These are phyloP conservation scores for Hestina assimilis DNA, from an alignment of 1,140 invertebrate species.

Conservation along the genomic window DNA sequence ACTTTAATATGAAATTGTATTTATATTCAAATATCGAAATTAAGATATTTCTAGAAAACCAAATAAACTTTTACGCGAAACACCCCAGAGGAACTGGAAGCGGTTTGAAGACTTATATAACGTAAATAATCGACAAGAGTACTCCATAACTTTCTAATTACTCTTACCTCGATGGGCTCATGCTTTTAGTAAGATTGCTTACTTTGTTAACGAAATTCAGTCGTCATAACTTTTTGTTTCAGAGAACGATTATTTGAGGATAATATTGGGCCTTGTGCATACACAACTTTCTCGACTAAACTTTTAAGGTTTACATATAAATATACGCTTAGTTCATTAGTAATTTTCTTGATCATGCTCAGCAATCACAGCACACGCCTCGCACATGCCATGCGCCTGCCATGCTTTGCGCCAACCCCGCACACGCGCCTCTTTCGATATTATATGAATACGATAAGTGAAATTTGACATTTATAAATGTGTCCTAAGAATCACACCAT, in stretches of 20 bases:
- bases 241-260: neutral
- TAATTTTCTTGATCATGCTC: no score
- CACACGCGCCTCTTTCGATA: no score
- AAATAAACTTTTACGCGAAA: neutral
- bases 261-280: neutral
- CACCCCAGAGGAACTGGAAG: neutral
- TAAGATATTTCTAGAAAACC: neutral
- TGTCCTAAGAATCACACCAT: no score
- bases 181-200: slow-evolving; percentile 71
- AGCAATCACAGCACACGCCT: no score
- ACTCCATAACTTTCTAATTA: slow-evolving; percentile 68
- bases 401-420: no score
- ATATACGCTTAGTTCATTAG: no score
- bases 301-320: no score
- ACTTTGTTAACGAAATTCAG: slow-evolving; percentile 65
- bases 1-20: neutral
- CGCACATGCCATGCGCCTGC: no score
- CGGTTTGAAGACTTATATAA: slow-evolving; percentile 39
- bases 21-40: neutral
- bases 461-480: no score
- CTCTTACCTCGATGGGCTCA: slow-evolving; percentile 59
- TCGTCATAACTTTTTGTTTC: slow-evolving; percentile 38
- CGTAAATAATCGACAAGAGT: slow-evolving; percentile 60
- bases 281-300: no score
- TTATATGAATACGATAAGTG: no score